phyloP scores from a whole-genome alignment of 2,113 vertebrate genomes.

The Cettia cetti region DNA sequence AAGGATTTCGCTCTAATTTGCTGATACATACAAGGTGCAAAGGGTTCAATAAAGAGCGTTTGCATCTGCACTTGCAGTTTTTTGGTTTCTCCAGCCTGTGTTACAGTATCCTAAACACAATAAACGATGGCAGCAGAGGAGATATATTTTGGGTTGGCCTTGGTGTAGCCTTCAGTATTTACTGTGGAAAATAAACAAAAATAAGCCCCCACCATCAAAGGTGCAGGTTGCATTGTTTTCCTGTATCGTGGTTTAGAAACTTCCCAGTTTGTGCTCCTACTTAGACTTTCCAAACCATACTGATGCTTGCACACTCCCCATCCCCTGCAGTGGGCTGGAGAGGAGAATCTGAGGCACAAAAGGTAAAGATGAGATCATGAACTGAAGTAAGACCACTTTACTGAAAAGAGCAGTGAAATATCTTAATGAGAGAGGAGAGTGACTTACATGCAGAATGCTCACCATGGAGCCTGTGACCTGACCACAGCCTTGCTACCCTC shows the following conservation, averaged over 20 bases:
- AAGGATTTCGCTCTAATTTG: neutral
- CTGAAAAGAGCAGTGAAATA: neutral
- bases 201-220: neutral
- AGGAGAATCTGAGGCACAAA: neutral
- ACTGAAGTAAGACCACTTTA: neutral
- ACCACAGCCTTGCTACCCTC: neutral
- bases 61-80: neutral
- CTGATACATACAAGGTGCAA: too few relatives aligned
- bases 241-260: fast-evolving
- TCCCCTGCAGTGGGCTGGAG: neutral
- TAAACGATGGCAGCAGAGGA: neutral
- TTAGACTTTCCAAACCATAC: neutral
- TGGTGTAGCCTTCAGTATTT: neutral
- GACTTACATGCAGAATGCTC: neutral
- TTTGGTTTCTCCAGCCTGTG: neutral
- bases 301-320: neutral
- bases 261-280: neutral
- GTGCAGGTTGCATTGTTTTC: neutral
- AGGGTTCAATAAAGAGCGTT: neutral
- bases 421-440: neutral
- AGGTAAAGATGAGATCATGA: neutral
- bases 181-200: neutral
- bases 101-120: neutral
- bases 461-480: neutral
- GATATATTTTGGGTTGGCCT: neutral